Evolutionary conservation across 2,888 invertebrate species (phyloP), one percentile per base, ranked within the genome.

Genomic region (Apocheima hispidaria): DNA sequence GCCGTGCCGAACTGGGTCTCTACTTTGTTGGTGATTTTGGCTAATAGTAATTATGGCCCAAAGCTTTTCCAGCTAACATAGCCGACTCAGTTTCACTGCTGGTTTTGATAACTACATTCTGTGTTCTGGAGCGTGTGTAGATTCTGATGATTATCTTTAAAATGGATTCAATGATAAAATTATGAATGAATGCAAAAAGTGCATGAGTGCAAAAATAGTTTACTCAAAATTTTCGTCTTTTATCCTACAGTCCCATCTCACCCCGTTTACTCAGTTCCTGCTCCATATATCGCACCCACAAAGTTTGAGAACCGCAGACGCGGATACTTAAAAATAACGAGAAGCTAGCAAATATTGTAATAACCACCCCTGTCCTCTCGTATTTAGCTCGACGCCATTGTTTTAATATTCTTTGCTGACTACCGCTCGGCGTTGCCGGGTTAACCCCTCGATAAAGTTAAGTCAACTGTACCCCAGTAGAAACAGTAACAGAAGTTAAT

Each of bases 281-380:
- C 16, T 64, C 50, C 65, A 56, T 65, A 66, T 56, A 60, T 66
- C 65, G 63, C 69, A 66, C 63, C 68, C 61, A 69, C 63, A 81
- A 84, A 87, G 75, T 84, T 90, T 90, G 84, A 81, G 83, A 79
- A 77, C 78, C 88, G 71, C 75, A 75, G 84, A 66, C 78, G 70
- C 68, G 76, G 89, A 90, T 90, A 89, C 92, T 93, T 92, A 92
- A 93, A 93, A 93, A 90, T 93, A 93, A 93, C 91, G 92, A 90
- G 87, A 91, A 87, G 79, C 87, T 82, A 85, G 88, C 92, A 89
- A 92, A 92, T 91, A 92, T 91, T 91, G 89, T 90, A 89, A 90
- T 88, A 90, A 85, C 82, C 82, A 74, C 75, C 78, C 78, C 74
- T 76, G 74, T 74, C 73, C 77, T 72, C 73, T 64, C 60, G 81